Base-by-base conservation (phyloP, 2,888 invertebrate genomes). In the Pseudococcus jackbeardsleyi region DNA sequence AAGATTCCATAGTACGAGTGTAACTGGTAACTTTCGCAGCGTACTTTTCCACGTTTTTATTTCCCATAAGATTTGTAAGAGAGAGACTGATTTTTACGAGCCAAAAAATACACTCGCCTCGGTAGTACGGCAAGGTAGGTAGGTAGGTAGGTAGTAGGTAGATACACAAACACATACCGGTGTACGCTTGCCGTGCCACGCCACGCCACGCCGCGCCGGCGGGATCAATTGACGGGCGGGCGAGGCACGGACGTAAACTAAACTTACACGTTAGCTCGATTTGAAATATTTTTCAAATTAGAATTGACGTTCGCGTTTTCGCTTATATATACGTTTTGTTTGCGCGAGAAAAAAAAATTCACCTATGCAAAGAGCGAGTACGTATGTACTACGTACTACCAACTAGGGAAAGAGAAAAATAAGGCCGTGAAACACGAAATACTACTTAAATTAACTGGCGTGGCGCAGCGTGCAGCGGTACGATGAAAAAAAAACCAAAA, bases 1-100 rank as follows among this genome's bases (percentile, higher is more conserved):
- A 85, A 85, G 50, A 85, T 85, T 85, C 85, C 19, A 59, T 85
- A 85, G n/a, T n/a, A n/a, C n/a, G n/a, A n/a, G n/a, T n/a, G n/a
- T 54, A 85, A 50, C 22, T 22, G 17, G 85, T 33, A 85, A 85
- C 50, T 50, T 85, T 85, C 59, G 59, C 39, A 39, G n/a, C 54
- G n/a, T 33, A 33, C 54, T 50, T 85, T 33, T 50, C 9, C 59
- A 85, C 54, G 85, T 85, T 85, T 85, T 54, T 33, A 85, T 85
- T 85, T 85, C 85, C 85, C 85, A 85, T 54, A 50, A 59, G 85
- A 85, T 54, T 85, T 85, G 50, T 54, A 54, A 50, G 59, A 84
- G 68, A 68, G 85, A 77, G 77, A 85, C 54, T 85, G 85, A 85
- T 85, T 85, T 85, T 48, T 54, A 50, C 85, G 54, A 85, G 59